Base-by-base conservation (phyloP, 1,140 invertebrate genomes). In the Habropoda laboriosa region DNA sequence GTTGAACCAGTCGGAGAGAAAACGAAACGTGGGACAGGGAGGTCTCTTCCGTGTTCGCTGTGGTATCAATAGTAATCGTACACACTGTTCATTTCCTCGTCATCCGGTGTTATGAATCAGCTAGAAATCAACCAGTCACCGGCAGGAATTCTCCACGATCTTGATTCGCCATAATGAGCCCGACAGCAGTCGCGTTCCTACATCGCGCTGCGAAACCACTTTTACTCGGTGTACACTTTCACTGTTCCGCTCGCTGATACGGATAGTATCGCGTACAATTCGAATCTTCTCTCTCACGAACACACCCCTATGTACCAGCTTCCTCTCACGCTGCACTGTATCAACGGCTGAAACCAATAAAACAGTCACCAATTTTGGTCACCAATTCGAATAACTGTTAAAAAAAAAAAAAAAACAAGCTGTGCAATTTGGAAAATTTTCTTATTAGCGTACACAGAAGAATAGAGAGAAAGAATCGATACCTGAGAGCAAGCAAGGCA, bases 171-270 rank as follows among this genome's bases (percentile, higher is more conserved):
- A 83, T 91, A 91, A 90, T 86, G 83, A 90, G 88, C 51, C 32
- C 12, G 38, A 80, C 47, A 75, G 70, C 76, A 83, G 60, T 49
- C 70, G 58, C 83, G 71, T 82, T 86, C 83, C 75, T 86, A 51
- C 72, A 71, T 73, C 38, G 61, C 42, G 60, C 83, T 81, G 81
- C 76, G 55, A 88, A 89, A 91, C 89, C 79, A 92, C 91, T 92
- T 92, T 91, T 92, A 92, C 90, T 85, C 75, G 61, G 57, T 81
- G 83, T 85, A 73, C 67, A 91, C 91, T 92, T 92, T 92, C 91
- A 92, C 91, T 90, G 88, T 87, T 91, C 85, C 88, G 87, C 84
- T 91, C 80, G 76, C 83, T 83, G 86, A 89, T 89, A 83, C 87
- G 74, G 76, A 78, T 74, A 85, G 74, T 82, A 87, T 82, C 81